These are phyloP conservation scores for Maccullochella peelii DNA, from an alignment of 2,113 vertebrate species.

Conservation along the genomic window DNA sequence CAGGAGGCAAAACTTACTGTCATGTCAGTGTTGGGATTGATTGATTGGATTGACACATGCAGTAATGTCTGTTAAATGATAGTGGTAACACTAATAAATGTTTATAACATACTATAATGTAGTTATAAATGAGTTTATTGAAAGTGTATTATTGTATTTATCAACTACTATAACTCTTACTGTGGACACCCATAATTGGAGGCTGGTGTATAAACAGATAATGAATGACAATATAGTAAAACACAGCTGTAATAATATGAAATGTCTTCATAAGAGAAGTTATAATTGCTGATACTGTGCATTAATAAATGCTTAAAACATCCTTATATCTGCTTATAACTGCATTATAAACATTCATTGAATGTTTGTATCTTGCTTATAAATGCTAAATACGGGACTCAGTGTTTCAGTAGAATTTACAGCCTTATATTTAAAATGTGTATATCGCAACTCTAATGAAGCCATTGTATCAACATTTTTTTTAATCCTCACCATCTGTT, in stretches of 20 bases:
- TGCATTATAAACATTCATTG: background rate
- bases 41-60: background rate
- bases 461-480: conserved; percentile 17
- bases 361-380: background rate
- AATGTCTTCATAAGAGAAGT: background rate
- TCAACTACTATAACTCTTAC: background rate
- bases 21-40: conserved; percentile 16
- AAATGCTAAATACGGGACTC: background rate
- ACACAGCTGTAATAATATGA: background rate
- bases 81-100: background rate
- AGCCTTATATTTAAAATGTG: background rate
- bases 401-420: conserved; percentile 18
- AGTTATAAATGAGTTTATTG: background rate
- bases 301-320: background rate
- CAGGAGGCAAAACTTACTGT: background rate
- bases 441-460: conserved; percentile 29
- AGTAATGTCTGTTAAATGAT: conserved; percentile 3
- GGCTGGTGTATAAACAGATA: background rate
- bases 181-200: background rate
- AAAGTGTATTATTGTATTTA: background rate
- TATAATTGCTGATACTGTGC: background rate
- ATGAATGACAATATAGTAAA: background rate
- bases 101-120: background rate
- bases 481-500: conserved; percentile 28
- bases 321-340: background rate